A percentile compares a stretch with the other conserved stretches of the same genome.
These are phyloP conservation scores for Nansenia antarctica DNA, from an alignment of 2,113 vertebrate genomes.

Conservation along the genomic window DNA sequence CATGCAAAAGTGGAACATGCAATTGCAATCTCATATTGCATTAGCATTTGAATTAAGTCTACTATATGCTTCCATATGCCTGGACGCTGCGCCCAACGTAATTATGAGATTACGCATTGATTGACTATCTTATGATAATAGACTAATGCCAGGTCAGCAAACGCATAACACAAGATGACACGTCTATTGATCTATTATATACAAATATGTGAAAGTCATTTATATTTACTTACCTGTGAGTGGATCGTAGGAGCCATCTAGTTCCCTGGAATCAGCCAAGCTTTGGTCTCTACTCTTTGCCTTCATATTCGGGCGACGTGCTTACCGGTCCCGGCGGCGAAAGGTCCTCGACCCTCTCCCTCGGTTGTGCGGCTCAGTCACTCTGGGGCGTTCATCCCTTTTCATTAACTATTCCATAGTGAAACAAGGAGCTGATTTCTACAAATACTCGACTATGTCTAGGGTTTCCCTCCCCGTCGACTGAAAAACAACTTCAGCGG, in stretches of 20 bases:
- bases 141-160: conserved; percentile 15
- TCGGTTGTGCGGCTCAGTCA: background rate
- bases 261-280: conserved; percentile 87
- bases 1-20: too few species aligned
- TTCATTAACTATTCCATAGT: background rate
- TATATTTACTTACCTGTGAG: conserved; percentile 83
- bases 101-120: too few species aligned
- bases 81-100: too few species aligned
- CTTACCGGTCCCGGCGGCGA: conserved; percentile 8
- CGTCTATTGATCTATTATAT: background rate
- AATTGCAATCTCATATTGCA: too few species aligned
- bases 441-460: background rate
- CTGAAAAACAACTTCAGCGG: background rate
- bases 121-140: too few species aligned
- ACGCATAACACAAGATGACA: background rate
- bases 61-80: too few species aligned
- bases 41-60: too few species aligned
- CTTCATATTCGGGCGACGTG: conserved; percentile 71
- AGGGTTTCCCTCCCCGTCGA: background rate
- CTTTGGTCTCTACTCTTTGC: conserved; percentile 85
- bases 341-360: background rate
- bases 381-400: background rate
- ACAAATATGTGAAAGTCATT: background rate
- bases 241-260: conserved; percentile 88
- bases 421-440: background rate